Conservation (phyloP, 2,797 vertebrate species). For the Trachops cirrhosus region DNA sequence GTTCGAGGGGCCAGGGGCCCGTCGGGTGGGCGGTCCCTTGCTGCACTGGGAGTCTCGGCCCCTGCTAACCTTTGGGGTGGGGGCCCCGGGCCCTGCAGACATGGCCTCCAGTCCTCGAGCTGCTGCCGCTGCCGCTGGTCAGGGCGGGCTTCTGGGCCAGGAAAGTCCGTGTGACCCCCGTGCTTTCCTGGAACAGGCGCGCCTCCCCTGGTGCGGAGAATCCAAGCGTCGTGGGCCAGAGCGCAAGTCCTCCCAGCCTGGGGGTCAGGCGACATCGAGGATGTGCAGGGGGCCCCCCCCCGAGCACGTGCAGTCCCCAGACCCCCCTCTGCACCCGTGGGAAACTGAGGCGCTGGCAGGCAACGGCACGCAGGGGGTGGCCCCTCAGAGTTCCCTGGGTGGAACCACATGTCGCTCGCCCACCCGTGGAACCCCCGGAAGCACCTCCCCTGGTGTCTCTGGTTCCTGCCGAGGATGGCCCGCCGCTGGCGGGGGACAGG, state of each 20-base stretch:
- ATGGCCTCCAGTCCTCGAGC: too few species aligned
- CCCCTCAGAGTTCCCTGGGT: too few species aligned
- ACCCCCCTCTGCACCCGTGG: not conserved
- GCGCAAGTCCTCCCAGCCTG: accelerated
- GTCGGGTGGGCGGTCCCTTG: accelerated
- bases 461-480: not conserved
- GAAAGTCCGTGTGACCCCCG: too few species aligned
- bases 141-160: not conserved
- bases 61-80: not conserved
- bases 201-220: not conserved
- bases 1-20: accelerated
- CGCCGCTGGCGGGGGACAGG: not conserved
- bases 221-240: too few species aligned
- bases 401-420: accelerated
- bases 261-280: accelerated
- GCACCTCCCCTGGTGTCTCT: not conserved
- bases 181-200: not conserved
- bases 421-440: accelerated
- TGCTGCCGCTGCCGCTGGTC: not conserved
- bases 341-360: not conserved
- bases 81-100: not conserved
- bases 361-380: not conserved
- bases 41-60: accelerated
- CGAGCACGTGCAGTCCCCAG: not conserved
- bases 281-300: too few species aligned